phyloP scores from a whole-genome alignment of 53 echinoderm and acorn worm genomes.

The Echinometra lucunter region DNA sequence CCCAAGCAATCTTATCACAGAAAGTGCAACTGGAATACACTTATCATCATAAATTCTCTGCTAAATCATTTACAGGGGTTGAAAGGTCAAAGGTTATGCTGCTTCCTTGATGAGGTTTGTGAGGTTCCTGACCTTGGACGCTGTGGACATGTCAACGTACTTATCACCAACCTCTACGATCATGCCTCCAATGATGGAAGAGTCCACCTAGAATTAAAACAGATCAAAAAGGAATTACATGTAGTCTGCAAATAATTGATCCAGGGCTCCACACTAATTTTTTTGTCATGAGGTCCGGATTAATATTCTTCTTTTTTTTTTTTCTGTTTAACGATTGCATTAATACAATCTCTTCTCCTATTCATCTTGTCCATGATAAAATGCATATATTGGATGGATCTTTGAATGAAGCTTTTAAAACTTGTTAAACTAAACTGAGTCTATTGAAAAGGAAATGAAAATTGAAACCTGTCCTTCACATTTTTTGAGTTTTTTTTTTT shows the following conservation, averaged over 20 bases:
- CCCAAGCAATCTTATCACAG: conserved; percentile 16
- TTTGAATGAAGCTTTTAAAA: background rate
- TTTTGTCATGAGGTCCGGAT: no score
- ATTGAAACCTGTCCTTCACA: no score
- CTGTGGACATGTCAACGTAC: conserved; percentile 97
- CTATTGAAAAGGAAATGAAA: no score
- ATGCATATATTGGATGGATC: background rate
- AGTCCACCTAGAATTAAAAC: conserved; percentile 76
- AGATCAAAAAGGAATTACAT: background rate
- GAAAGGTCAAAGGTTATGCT: conserved; percentile 62
- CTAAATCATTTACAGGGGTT: conserved; percentile 52
- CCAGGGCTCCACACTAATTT: no score
- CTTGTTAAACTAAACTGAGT: no score
- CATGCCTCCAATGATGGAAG: conserved; percentile 91
- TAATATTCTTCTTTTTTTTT: no score
- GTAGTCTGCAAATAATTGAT: background rate
- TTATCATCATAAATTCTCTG: conserved; percentile 45
- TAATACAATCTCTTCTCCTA: background rate
- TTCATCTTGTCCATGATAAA: background rate
- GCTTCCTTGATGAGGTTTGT: conserved; percentile 87
- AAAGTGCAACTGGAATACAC: conserved; percentile 12
- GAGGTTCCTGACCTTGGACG: conserved; percentile 88
- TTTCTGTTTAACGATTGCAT: no score
- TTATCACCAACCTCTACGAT: conserved; percentile 97
- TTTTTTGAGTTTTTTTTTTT: no score